phyloP scores from a whole-genome alignment of 2,888 invertebrate species.

The Nebria brevicollis region DNA sequence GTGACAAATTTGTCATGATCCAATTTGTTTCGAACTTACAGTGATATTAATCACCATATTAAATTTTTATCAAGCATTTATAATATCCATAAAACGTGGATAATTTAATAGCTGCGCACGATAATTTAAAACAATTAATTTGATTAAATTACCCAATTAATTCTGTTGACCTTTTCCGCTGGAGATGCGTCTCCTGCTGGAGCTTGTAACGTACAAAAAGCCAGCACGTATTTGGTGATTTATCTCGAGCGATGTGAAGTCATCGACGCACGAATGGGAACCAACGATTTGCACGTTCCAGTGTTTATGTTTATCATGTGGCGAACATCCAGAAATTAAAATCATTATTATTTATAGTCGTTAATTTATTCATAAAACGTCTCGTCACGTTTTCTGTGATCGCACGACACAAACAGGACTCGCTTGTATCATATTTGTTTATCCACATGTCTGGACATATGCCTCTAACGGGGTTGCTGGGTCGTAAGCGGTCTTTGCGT shows the following conservation, averaged over 20 bases:
- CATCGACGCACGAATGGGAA: not conserved
- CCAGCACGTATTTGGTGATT: not conserved
- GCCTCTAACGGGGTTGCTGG: constrained; percentile 24
- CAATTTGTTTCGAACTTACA: not conserved
- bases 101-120: not conserved
- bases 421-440: constrained; percentile 32
- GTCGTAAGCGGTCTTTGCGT: constrained; percentile 18
- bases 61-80: not conserved
- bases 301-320: constrained; percentile 11
- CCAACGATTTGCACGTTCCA: not conserved
- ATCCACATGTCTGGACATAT: constrained; percentile 25
- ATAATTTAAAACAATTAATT: not conserved
- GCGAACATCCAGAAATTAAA: constrained; percentile 6
- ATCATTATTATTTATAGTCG: constrained; percentile 16
- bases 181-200: not conserved
- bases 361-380: constrained; percentile 18
- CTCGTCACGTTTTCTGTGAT: constrained; percentile 24
- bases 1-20: too few relatives aligned
- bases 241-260: not conserved
- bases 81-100: not conserved
- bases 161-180: not conserved
- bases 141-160: not conserved
- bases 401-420: constrained; percentile 20
- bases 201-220: not conserved
- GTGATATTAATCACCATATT: not conserved